These are phyloP conservation scores for Calephelis nemesis DNA, from an alignment of 1,140 invertebrate genomes.

Conservation along the genomic window DNA sequence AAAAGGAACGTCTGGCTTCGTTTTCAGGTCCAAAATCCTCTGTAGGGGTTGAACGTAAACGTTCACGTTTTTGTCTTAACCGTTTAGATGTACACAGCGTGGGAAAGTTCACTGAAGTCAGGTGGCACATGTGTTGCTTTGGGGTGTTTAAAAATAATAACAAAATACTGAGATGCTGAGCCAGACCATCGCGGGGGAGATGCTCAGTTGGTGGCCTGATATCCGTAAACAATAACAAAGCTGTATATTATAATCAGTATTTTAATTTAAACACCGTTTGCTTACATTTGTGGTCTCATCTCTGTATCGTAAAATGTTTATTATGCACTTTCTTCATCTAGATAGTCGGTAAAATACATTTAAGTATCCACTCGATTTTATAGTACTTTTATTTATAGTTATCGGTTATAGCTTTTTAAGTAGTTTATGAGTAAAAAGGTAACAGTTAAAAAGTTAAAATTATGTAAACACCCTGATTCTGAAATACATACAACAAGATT, in stretches of 20 bases:
- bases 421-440: too few species aligned
- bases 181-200: slow-evolving; percentile 61
- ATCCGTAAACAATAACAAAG: slow-evolving; percentile 67
- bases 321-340: slow-evolving; percentile 3
- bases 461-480: too few species aligned
- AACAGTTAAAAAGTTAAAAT: too few species aligned
- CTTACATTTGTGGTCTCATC: slow-evolving; percentile 15
- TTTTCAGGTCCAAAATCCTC: slow-evolving; percentile 37
- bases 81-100: slow-evolving; percentile 54
- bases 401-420: background rate
- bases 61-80: slow-evolving; percentile 53
- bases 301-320: slow-evolving; percentile 13
- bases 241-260: slow-evolving; percentile 57
- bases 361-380: slow-evolving; percentile 2
- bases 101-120: slow-evolving; percentile 70
- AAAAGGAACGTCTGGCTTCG: slow-evolving; percentile 35
- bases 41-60: slow-evolving; percentile 50
- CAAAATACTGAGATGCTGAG: slow-evolving; percentile 54
- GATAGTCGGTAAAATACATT: slow-evolving; percentile 3
- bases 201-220: slow-evolving; percentile 49
- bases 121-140: slow-evolving; percentile 75
- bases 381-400: slow-evolving; percentile 6
- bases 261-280: slow-evolving; percentile 37
- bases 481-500: too few species aligned
- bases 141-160: slow-evolving; percentile 73